Conservation (phyloP, 2,888 invertebrate genomes). For the Julus scandinavius region DNA sequence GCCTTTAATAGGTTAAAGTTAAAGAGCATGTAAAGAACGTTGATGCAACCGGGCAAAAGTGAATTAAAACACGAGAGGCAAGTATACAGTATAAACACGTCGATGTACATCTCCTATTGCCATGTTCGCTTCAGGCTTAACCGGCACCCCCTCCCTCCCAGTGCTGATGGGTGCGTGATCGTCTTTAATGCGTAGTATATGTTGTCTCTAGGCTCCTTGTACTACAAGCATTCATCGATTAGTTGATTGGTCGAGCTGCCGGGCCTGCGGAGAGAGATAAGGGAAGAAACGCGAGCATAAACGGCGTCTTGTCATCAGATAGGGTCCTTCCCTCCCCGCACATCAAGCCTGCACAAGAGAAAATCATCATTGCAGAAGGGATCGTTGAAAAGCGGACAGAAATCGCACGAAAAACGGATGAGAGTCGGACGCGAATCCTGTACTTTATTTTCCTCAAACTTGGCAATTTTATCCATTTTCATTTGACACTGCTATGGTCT, state of each 20-base stretch:
- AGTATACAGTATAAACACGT: neutral
- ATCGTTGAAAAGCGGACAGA: neutral
- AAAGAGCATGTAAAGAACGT: too few relatives aligned
- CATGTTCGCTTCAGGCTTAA: neutral
- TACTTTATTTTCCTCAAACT: too few relatives aligned
- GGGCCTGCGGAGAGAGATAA: constrained; percentile 38
- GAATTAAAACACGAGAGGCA: neutral
- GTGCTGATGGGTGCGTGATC: constrained; percentile 17
- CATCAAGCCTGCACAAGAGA: neutral
- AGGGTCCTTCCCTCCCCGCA: constrained; percentile 8
- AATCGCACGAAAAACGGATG: neutral
- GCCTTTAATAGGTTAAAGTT: too few relatives aligned
- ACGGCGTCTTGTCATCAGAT: constrained; percentile 42
- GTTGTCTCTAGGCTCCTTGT: constrained; percentile 39
- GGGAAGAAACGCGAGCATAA: constrained; percentile 34
- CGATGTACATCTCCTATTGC: neutral
- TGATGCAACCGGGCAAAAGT: neutral
- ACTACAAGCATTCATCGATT: constrained; percentile 34
- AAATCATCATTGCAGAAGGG: neutral
- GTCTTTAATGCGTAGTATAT: constrained; percentile 31
- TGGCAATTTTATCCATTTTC: too few relatives aligned
- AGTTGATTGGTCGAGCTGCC: constrained; percentile 42
- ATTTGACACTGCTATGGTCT: too few relatives aligned
- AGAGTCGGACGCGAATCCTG: too few relatives aligned
- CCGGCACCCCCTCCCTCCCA: neutral